Evolutionary conservation across 1,140 invertebrate genomes (phyloP), one percentile per base, ranked within the genome.

Genomic region (Zaprionus kolodkinae): DNA sequence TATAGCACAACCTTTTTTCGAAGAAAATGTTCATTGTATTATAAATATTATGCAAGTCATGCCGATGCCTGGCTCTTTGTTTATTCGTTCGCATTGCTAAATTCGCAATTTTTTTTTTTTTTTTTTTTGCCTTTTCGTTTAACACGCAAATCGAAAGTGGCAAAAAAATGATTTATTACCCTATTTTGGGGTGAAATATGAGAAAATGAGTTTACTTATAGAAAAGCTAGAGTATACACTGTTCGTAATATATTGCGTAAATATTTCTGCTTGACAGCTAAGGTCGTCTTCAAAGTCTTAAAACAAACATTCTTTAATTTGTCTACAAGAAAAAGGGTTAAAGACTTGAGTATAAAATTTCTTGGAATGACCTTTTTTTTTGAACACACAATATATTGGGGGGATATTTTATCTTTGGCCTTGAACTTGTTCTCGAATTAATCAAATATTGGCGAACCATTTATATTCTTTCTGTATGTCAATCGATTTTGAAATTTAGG

Each of bases 141-240:
- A 48, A 48, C 55, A 33, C 64, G 55, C 54, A 66, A 66, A 66
- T 66, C 36, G 64, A 66, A 66, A 57, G 36, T 56, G 15, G 27
- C 36, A 45, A 62, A 56, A 66, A 55, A 33, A 57, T 66, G 64
- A 66, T 66, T 66, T 57, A 66, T 66, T 66, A 66, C 7, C 35
- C 25, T 13, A 56, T 25, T 35, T 57, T 3, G 52, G 52, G 5
- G 35, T 33, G 35, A 43, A 12, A 27, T 40, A 17, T 27, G 10
- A 30, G 52, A 10, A 63, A 36, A 52, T 63, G 45, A 21, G 61
- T 63, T 50, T 50, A 10, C 4, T 50, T 50, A 11, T 25, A 25
- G 5, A 12, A 50, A 50, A 25, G 45, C 10, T 25, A 25, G 45
- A 21, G 45, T 25, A 11, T 21, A 25, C 17, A 17, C 17, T 6